Percentiles rank a stretch among this genome's conserved stretches.
Conservation (phyloP, 1,140 invertebrate genomes). For the Bacillus rossius region DNA sequence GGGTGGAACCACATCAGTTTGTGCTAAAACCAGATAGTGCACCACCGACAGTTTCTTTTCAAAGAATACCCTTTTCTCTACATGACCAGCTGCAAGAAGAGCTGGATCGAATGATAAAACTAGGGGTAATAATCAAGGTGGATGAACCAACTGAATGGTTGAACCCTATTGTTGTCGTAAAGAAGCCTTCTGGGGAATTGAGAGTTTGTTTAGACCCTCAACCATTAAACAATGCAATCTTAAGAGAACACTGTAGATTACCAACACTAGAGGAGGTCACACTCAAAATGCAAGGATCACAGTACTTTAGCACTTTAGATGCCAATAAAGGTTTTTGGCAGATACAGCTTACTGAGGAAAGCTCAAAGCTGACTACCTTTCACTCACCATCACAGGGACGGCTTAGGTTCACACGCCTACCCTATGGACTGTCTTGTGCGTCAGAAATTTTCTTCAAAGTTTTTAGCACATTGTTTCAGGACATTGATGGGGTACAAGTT, state of each 20-base stretch:
- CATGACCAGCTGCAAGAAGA: slow-evolving; percentile 36
- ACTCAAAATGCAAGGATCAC: slow-evolving; percentile 15
- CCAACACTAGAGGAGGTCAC: slow-evolving; percentile 22
- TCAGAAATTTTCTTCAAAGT: not conserved
- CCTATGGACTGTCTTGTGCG: slow-evolving; percentile 30
- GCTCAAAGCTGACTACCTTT: slow-evolving; percentile 3
- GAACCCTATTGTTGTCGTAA: slow-evolving; percentile 42
- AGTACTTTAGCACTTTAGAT: slow-evolving; percentile 15
- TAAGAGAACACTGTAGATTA: slow-evolving; percentile 36
- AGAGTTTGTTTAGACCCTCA: slow-evolving; percentile 47
- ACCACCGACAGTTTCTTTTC: not conserved
- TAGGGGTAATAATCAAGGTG: slow-evolving; percentile 38
- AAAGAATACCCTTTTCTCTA: slow-evolving; percentile 36
- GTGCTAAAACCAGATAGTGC: not conserved
- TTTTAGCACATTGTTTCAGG: not conserved
- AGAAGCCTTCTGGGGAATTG: slow-evolving; percentile 41
- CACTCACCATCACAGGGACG: slow-evolving; percentile 18
- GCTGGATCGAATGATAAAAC: slow-evolving; percentile 31
- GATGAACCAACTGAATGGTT: slow-evolving; percentile 42
- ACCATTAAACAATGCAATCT: slow-evolving; percentile 37
- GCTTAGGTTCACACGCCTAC: slow-evolving; percentile 31
- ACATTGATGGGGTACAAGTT: not conserved
- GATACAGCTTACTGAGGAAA: slow-evolving; percentile 21
- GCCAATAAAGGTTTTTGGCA: slow-evolving; percentile 16
- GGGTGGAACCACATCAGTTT: too few relatives aligned